A percentile compares a stretch with the other conserved stretches of the same genome.
These are phyloP conservation scores for Tetrao urogallus DNA, from an alignment of 2,113 vertebrate genomes.

Conservation along the genomic window DNA sequence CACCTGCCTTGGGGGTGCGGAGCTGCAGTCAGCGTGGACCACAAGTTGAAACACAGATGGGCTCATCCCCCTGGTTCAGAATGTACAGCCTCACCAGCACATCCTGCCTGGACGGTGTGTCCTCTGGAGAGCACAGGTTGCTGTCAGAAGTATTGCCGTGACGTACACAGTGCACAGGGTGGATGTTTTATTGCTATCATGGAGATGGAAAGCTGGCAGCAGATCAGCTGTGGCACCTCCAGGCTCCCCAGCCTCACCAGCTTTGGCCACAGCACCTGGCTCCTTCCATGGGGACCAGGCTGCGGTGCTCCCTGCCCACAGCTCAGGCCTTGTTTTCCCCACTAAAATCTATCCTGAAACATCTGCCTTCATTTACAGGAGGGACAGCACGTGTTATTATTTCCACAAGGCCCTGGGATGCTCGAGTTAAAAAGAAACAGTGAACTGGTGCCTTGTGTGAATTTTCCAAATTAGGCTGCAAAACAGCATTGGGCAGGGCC, in stretches of 20 bases:
- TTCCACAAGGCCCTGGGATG: not conserved
- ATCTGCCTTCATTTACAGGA: not conserved
- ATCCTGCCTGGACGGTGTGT: not conserved
- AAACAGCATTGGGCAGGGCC: not conserved
- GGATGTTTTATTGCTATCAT: not conserved
- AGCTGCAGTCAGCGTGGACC: not conserved
- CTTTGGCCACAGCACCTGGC: not conserved
- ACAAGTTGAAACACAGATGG: not conserved
- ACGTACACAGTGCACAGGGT: fast-evolving
- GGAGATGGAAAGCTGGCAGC: fast-evolving
- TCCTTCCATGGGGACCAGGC: not conserved
- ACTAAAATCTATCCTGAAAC: not conserved
- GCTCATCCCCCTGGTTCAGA: not conserved
- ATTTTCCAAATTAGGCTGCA: not conserved
- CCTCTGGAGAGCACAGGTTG: not conserved
- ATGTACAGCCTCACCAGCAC: fast-evolving
- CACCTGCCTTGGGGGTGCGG: not conserved
- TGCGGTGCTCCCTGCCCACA: not conserved
- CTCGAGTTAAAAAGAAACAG: not conserved
- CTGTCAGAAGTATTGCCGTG: not conserved
- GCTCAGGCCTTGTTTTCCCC: not conserved
- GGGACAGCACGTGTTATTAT: not conserved
- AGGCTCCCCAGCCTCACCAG: not conserved
- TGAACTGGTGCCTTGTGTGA: not conserved
- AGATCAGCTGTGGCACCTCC: not conserved